phyloP scores from a whole-genome alignment of 2,113 vertebrate genomes.

The Opisthocomus hoazin region DNA sequence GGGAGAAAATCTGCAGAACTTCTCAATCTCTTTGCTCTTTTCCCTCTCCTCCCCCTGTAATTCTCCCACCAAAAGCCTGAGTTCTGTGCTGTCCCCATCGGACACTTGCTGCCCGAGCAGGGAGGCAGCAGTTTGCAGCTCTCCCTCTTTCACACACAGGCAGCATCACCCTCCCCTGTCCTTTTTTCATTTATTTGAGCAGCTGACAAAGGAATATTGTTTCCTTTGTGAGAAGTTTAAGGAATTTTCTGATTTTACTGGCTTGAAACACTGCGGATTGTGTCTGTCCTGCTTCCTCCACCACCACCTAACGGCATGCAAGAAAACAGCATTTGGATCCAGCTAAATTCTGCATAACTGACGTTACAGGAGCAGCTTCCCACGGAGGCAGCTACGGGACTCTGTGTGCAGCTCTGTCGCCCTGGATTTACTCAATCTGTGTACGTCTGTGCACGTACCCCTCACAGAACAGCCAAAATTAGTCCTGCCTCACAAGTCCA shows the following conservation, averaged over 20 bases:
- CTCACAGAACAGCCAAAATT: neutral
- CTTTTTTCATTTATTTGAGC: neutral
- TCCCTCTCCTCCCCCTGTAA: neutral
- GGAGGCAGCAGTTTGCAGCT: neutral
- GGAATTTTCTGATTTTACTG: neutral
- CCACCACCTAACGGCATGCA: neutral
- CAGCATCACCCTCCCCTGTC: neutral
- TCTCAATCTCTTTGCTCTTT: neutral
- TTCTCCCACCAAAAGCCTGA: neutral
- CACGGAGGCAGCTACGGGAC: fast-evolving
- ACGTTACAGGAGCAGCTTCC: neutral
- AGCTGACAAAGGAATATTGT: too few relatives aligned
- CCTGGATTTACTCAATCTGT: fast-evolving
- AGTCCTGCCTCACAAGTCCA: neutral
- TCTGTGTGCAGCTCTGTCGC: neutral
- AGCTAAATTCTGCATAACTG: fast-evolving
- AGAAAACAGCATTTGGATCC: neutral
- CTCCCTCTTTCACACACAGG: fast-evolving
- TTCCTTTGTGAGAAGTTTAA: neutral
- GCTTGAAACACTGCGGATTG: neutral
- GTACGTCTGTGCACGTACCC: fast-evolving
- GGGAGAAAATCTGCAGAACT: neutral
- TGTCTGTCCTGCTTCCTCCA: neutral
- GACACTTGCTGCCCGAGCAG: neutral
- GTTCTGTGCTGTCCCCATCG: neutral